Evolutionary conservation across 2,797 vertebrate genomes (phyloP), one percentile per base, ranked within the genome.

Genomic region (Lepilemur septentrionalis): DNA sequence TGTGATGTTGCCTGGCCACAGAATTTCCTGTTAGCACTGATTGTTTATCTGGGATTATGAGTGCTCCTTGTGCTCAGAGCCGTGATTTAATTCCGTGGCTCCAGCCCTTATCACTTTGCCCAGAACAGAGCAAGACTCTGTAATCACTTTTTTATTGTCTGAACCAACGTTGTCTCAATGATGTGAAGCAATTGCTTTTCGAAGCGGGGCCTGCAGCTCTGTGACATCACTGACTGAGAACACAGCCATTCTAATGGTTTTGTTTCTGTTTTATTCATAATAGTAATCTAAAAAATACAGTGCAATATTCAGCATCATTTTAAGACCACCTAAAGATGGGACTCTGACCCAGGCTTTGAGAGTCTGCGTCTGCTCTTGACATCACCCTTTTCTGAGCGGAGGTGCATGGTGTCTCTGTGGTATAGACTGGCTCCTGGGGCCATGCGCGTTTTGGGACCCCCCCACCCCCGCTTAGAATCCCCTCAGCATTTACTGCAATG

Each of bases 121-220:
- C 5, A 30, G 41, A 1, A 81, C 10, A 91, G 22, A 76, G 4
- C 4, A 92, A 65, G 63, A 15, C 17, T 63, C 32, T 79, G 81
- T 57, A 79, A 91, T 41, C 69, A 50, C 15, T 86, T 91, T 70
- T 32, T 84, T 95, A 87, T 80, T 84, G 14, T 59, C 38, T 82
- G 28, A 83, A 91, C 73, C 82, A 89, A 73, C 83, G 57, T 35
- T 38, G 2, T 50, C n/a, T 38, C 23, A 1, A 59, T 86, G 10
- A 85, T 48, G 30, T 69, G 35, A 89, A 86, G n/a, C 0, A 82
- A 35, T 79, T 75, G 7, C 13, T 69, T 93, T 91, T 93, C 86
- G 86, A 70, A 43, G 18, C 7, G 46, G 41, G 7, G 30, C 61
- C 84, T 93, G 14, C 3, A 20, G 35, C 70, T 48, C 50, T 65